Percentiles rank a stretch among this genome's conserved stretches.
Conservation (phyloP, 1,140 invertebrate species). For the Aphis craccivora region DNA sequence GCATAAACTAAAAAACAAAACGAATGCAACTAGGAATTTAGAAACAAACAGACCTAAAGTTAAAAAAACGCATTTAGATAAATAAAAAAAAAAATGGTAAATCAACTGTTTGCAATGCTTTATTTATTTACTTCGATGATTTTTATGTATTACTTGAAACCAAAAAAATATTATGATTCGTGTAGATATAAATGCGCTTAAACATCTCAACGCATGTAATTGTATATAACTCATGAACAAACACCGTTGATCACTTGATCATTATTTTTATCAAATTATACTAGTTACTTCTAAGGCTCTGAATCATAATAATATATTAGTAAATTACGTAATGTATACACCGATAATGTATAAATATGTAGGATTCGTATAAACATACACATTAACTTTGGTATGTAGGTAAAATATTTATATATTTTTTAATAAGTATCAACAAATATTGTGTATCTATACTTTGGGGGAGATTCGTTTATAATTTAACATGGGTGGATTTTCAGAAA, state of each 20-base stretch:
- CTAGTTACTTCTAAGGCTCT: too few species aligned
- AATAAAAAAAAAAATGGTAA: background rate
- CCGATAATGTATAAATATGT: background rate
- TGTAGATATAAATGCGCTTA: background rate
- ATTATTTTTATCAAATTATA: background rate
- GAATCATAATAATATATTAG: background rate
- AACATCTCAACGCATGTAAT: background rate
- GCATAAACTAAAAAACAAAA: constrained; percentile 38
- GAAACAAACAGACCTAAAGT: background rate
- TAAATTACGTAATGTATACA: background rate
- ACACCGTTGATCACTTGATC: background rate
- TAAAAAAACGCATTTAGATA: constrained; percentile 24
- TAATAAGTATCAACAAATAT: constrained; percentile 6
- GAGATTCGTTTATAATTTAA: constrained; percentile 29
- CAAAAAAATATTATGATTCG: too few species aligned
- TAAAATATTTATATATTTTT: background rate
- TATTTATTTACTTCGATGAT: background rate
- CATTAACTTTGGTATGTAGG: constrained; percentile 42
- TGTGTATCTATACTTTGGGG: background rate
- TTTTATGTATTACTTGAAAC: background rate
- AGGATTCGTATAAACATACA: background rate
- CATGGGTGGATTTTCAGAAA: constrained; percentile 25
- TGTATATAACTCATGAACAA: background rate
- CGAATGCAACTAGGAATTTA: background rate
- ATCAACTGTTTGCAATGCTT: background rate